Percentiles rank a stretch among this genome's conserved stretches.
These are phyloP conservation scores for Tenualosa thibaudeaui DNA, from an alignment of 2,797 vertebrate species.

Conservation along the genomic window DNA sequence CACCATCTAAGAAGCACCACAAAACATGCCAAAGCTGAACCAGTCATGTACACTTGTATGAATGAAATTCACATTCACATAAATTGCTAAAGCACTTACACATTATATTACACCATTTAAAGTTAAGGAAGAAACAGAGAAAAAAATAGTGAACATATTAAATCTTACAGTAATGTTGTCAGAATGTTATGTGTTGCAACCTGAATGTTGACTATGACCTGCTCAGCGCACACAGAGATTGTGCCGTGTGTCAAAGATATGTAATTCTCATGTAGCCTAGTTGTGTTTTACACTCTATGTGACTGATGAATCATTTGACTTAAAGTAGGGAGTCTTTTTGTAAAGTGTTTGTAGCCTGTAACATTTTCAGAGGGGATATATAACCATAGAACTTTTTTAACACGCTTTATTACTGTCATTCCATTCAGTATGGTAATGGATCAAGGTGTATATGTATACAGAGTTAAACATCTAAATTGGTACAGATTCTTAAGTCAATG, in stretches of 20 bases:
- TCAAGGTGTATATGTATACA: background rate
- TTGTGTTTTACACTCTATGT: conserved; percentile 28
- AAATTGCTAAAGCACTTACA: background rate
- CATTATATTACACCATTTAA: background rate
- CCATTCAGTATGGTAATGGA: background rate
- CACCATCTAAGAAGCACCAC: background rate
- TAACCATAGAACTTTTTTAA: background rate
- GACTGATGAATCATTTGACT: conserved; percentile 36
- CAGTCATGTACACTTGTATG: background rate
- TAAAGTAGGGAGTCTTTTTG: background rate
- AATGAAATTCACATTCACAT: background rate
- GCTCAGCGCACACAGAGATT: conserved; percentile 42
- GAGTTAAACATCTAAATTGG: background rate
- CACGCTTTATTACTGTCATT: background rate
- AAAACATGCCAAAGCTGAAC: background rate
- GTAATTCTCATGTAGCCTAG: conserved; percentile 24
- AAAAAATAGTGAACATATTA: background rate
- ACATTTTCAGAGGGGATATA: background rate
- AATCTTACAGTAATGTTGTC: conserved; percentile 31
- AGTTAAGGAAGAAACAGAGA: background rate
- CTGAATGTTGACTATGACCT: conserved; percentile 47
- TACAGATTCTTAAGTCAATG: background rate
- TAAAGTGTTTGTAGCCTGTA: background rate
- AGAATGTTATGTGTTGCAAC: conserved; percentile 42
- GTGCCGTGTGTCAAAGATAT: conserved; percentile 30